Conservation (phyloP, 2,888 invertebrate genomes). For the Gasteruption jaculator region DNA sequence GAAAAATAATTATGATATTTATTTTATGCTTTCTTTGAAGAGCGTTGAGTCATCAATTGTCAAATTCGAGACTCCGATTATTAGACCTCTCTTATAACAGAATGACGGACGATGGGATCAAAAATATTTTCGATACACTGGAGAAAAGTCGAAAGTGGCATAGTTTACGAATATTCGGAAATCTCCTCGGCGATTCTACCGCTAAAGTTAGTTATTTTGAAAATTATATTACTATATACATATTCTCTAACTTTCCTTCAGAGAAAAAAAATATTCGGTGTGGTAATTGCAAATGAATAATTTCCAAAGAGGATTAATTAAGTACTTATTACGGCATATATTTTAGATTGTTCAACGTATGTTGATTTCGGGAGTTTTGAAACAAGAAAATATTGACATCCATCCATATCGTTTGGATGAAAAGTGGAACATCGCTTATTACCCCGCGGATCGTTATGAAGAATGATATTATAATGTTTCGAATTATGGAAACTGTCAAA, state of each 20-base stretch:
- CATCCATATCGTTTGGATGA: slow-evolving; percentile 50
- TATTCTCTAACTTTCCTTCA: too few relatives aligned
- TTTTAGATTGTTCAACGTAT: slow-evolving; percentile 48
- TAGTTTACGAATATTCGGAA: slow-evolving; percentile 52
- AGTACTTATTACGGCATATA: slow-evolving; percentile 4
- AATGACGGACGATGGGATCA: slow-evolving; percentile 55
- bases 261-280: too few relatives aligned
- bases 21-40: slow-evolving; percentile 34
- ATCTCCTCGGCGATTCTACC: slow-evolving; percentile 41
- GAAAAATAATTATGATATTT: too few relatives aligned
- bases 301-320: too few relatives aligned
- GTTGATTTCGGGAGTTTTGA: slow-evolving; percentile 46
- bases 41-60: slow-evolving; percentile 56
- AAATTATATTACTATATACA: background rate
- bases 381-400: slow-evolving; percentile 51
- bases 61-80: slow-evolving; percentile 57
- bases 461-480: slow-evolving; percentile 57
- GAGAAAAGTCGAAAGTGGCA: slow-evolving; percentile 55
- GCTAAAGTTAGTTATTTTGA: slow-evolving; percentile 35
- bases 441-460: slow-evolving; percentile 53
- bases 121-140: slow-evolving; percentile 56
- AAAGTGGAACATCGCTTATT: slow-evolving; percentile 46
- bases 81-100: slow-evolving; percentile 59
- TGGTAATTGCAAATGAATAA: too few relatives aligned
- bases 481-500: slow-evolving; percentile 46